A percentile compares a stretch with the other conserved stretches of the same genome.
phyloP scores from a whole-genome alignment of 2,113 vertebrate genomes.

The Centropristis striata region DNA sequence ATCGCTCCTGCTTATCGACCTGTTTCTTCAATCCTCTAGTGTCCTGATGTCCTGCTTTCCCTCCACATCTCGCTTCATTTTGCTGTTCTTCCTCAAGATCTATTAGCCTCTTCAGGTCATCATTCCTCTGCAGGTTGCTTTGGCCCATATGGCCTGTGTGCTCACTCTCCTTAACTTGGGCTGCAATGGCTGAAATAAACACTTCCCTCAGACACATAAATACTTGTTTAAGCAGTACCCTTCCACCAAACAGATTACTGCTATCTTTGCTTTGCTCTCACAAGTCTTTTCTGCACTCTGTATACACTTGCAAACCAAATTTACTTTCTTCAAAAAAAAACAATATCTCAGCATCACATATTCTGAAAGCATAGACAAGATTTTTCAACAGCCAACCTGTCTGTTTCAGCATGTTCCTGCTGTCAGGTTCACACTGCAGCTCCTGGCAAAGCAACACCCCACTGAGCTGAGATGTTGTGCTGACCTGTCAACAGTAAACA shows the following conservation, averaged over 20 bases:
- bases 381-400: slow-evolving; percentile 20
- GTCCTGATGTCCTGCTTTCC: slow-evolving; percentile 59
- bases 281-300: neutral
- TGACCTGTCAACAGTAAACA: slow-evolving; percentile 52
- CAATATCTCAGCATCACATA: neutral
- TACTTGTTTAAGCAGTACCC: neutral
- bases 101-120: slow-evolving; percentile 41
- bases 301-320: neutral
- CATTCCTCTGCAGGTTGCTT: slow-evolving; percentile 15
- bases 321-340: slow-evolving; percentile 23
- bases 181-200: neutral
- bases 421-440: slow-evolving; percentile 39
- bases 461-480: neutral
- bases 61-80: slow-evolving; percentile 39
- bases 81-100: slow-evolving; percentile 38
- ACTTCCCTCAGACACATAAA: neutral
- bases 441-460: slow-evolving; percentile 22
- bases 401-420: slow-evolving; percentile 22
- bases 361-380: slow-evolving; percentile 9
- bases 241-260: neutral
- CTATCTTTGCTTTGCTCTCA: neutral
- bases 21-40: slow-evolving; percentile 63
- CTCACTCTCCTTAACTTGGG: neutral
- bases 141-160: slow-evolving; percentile 7
- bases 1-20: slow-evolving; percentile 57